Evolutionary conservation across 1,140 invertebrate species (phyloP).

Genomic region (Pteromalus puparum): DNA sequence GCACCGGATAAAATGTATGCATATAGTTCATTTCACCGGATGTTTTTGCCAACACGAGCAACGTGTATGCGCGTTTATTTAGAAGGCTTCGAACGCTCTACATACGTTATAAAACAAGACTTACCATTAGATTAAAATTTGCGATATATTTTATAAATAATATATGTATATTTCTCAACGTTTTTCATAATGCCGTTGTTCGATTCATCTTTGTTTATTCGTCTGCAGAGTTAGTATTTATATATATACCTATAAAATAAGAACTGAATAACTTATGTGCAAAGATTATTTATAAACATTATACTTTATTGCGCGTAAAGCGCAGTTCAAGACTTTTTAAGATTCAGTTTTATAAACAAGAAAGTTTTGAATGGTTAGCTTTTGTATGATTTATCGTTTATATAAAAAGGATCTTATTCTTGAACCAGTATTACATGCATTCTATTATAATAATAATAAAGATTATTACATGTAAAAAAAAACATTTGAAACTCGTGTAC

Average conservation of each 20-base stretch:
- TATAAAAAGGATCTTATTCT: not conserved
- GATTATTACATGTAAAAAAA: not conserved
- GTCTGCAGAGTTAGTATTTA: not conserved
- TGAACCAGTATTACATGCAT: not conserved
- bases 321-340: not conserved
- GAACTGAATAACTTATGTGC: not conserved
- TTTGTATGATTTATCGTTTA: not conserved
- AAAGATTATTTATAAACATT: no score
- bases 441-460: not conserved
- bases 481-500: not conserved
- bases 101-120: constrained; percentile 28
- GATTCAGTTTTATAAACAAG: not conserved
- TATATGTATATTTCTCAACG: constrained; percentile 20
- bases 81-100: constrained; percentile 9
- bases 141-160: constrained; percentile 46
- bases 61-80: not conserved
- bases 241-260: not conserved
- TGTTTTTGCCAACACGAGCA: not conserved
- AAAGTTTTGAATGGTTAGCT: not conserved
- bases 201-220: constrained; percentile 3
- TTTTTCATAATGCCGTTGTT: constrained; percentile 15
- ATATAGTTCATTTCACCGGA: constrained; percentile 11
- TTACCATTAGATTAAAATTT: constrained; percentile 40
- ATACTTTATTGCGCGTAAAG: not conserved
- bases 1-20: not conserved